A percentile compares a stretch with the other conserved stretches of the same genome.
These are phyloP conservation scores for Nerophis lumbriciformis DNA, from an alignment of 2,113 vertebrate species.

Conservation along the genomic window DNA sequence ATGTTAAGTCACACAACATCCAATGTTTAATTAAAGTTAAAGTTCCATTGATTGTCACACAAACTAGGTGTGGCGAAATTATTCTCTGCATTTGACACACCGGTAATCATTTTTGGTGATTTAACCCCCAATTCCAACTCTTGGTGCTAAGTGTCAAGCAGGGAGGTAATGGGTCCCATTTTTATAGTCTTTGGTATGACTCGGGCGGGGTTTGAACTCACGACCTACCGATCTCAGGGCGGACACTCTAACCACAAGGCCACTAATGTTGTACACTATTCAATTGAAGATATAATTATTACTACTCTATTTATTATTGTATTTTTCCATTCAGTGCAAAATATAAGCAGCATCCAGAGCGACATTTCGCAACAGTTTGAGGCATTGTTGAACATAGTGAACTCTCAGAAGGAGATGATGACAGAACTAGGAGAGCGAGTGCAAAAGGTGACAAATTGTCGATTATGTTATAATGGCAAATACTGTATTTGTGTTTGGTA, in stretches of 20 bases:
- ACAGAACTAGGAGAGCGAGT: constrained; percentile 52
- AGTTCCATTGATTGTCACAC: too few species aligned
- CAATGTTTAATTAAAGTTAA: background rate
- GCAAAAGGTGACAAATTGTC: constrained; percentile 55
- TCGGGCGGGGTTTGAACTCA: too few species aligned
- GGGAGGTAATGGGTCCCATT: too few species aligned
- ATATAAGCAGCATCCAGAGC: constrained; percentile 46
- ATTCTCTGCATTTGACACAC: too few species aligned
- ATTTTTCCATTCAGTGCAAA: constrained; percentile 52
- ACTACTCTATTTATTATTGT: constrained; percentile 14
- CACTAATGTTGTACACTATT: background rate
- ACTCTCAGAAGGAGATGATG: constrained; percentile 47
- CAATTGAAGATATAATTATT: background rate
- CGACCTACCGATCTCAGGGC: too few species aligned
- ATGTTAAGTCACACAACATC: background rate
- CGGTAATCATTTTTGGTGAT: too few species aligned
- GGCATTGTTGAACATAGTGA: constrained; percentile 47
- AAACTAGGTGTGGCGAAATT: too few species aligned
- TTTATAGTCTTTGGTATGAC: too few species aligned
- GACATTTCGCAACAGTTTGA: constrained; percentile 57
- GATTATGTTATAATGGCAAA: background rate
- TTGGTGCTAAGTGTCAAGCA: too few species aligned
- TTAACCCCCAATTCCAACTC: too few species aligned
- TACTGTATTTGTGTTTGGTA: too few species aligned
- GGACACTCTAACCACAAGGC: too few species aligned